phyloP scores from a whole-genome alignment of 2,797 vertebrate species.

The Numenius phaeopus region DNA sequence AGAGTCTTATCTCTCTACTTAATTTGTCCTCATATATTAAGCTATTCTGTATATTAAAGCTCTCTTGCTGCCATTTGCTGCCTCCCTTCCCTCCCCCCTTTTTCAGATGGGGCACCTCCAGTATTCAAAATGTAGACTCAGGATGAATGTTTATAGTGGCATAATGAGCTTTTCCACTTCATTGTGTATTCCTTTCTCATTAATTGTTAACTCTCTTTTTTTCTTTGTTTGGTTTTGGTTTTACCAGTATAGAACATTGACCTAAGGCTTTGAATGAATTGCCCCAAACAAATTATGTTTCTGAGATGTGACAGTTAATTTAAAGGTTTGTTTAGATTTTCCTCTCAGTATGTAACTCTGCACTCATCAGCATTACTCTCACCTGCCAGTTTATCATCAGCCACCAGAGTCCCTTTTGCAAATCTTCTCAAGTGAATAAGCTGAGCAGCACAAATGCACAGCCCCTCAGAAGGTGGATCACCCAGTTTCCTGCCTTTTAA shows the following conservation, averaged over 20 bases:
- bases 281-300: background rate
- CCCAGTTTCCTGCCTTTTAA: background rate
- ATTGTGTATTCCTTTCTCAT: background rate
- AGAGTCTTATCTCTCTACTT: background rate
- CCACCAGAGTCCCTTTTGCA: background rate
- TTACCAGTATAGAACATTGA: background rate
- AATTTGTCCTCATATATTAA: background rate
- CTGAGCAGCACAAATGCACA: background rate
- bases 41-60: background rate
- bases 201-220: background rate
- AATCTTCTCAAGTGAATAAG: background rate
- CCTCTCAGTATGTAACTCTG: background rate
- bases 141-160: background rate
- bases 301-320: background rate
- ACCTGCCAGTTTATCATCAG: background rate
- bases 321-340: constrained; percentile 1
- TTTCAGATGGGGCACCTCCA: background rate
- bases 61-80: background rate
- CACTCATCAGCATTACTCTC: background rate
- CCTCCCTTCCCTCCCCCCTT: background rate
- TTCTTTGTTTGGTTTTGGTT: background rate
- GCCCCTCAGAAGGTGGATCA: background rate
- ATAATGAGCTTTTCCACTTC: background rate
- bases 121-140: background rate
- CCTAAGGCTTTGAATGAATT: background rate